A percentile compares a stretch with the other conserved stretches of the same genome.
phyloP scores from a whole-genome alignment of 1,140 invertebrate genomes.

The Drosophila insularis region DNA sequence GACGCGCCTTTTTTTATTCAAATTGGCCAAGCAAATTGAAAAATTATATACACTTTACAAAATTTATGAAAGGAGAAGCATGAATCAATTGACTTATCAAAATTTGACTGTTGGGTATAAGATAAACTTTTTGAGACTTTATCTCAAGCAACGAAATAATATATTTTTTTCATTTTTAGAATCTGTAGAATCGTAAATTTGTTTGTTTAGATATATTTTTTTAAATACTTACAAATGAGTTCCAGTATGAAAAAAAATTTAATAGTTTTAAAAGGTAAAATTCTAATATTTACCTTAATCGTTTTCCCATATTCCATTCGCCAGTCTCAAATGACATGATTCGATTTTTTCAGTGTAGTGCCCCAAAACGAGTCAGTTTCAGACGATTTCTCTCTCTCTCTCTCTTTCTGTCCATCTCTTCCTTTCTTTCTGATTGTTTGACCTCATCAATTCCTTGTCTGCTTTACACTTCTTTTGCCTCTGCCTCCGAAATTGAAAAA shows the following conservation, averaged over 20 bases:
- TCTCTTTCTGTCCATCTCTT: neutral
- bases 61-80: neutral
- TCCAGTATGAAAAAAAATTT: too few relatives aligned
- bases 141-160: too few relatives aligned
- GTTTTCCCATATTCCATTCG: neutral
- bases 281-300: too few relatives aligned
- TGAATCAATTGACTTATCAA: too few relatives aligned
- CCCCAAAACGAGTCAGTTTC: neutral
- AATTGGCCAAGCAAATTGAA: conserved; percentile 15
- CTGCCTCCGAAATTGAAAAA: conserved; percentile 22
- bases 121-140: too few relatives aligned
- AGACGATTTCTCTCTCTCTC: neutral
- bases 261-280: too few relatives aligned
- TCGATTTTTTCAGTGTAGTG: neutral
- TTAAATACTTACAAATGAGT: too few relatives aligned
- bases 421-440: conserved; percentile 6
- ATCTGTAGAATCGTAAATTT: too few relatives aligned
- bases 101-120: too few relatives aligned
- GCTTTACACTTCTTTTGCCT: conserved; percentile 15
- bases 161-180: too few relatives aligned
- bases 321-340: neutral
- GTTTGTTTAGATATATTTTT: too few relatives aligned
- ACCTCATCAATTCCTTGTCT: conserved; percentile 12
- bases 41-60: neutral
- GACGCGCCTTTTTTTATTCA: conserved; percentile 15